A percentile compares a stretch with the other conserved stretches of the same genome.
phyloP scores from a whole-genome alignment of 2,888 invertebrate species.

The Drosophila eohydei region DNA sequence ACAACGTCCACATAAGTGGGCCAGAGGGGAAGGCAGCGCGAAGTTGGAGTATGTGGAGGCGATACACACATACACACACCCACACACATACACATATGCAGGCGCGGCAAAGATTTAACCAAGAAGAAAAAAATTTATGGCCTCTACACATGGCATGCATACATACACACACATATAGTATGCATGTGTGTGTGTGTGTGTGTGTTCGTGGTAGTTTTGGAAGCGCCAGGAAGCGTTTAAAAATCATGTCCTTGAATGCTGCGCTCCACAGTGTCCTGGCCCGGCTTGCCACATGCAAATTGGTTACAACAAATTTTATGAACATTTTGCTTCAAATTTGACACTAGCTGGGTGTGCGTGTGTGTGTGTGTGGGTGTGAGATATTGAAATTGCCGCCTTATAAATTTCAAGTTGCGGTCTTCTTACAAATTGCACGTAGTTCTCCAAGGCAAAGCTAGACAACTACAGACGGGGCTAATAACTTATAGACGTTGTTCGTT shows the following conservation, averaged over 20 bases:
- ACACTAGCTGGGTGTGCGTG: slow-evolving; percentile 27
- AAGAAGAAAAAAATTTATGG: slow-evolving; percentile 67
- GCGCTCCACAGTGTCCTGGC: slow-evolving; percentile 9
- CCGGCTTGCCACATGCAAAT: slow-evolving; percentile 60
- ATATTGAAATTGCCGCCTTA: slow-evolving; percentile 77
- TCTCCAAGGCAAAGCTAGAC: slow-evolving; percentile 28
- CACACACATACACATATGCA: slow-evolving; percentile 7
- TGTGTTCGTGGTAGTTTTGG: slow-evolving; percentile 49
- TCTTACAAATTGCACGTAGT: slow-evolving; percentile 66
- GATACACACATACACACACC: slow-evolving; percentile 17
- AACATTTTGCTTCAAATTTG: slow-evolving; percentile 74
- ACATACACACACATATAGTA: slow-evolving; percentile 13
- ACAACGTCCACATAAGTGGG: slow-evolving; percentile 61
- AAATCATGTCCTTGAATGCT: slow-evolving; percentile 69
- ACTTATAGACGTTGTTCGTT: slow-evolving; percentile 59
- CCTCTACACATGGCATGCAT: slow-evolving; percentile 60
- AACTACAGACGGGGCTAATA: slow-evolving; percentile 55
- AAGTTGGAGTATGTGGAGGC: slow-evolving; percentile 2
- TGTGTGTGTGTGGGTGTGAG: slow-evolving; percentile 43
- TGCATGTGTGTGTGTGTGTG: slow-evolving; percentile 15
- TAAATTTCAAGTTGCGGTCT: slow-evolving; percentile 74
- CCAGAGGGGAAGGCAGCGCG: neutral
- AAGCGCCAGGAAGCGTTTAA: slow-evolving; percentile 67
- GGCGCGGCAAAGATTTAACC: slow-evolving; percentile 39
- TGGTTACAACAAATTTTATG: slow-evolving; percentile 76